Percentiles rank a stretch among this genome's conserved stretches.
These are phyloP conservation scores for Melinopterus prodromus DNA, from an alignment of 2,888 invertebrate genomes.

Conservation along the genomic window DNA sequence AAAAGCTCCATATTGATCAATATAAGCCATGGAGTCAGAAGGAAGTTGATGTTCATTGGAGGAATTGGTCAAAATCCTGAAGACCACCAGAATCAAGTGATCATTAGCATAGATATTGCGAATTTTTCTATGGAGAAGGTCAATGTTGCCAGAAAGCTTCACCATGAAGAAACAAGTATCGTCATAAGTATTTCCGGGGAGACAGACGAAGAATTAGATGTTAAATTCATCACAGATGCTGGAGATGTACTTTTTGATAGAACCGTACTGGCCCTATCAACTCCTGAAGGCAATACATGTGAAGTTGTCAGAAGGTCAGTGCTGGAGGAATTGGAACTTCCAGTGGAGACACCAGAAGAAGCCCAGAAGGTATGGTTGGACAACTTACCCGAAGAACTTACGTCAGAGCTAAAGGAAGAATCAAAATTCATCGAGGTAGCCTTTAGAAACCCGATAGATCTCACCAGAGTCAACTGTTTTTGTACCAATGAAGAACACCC, in stretches of 20 bases:
- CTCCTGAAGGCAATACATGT: not conserved
- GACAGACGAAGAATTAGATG: not conserved
- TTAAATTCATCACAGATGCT: not conserved
- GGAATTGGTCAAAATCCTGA: no score
- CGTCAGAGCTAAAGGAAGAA: not conserved
- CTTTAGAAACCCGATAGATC: not conserved
- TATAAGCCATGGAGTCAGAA: no score
- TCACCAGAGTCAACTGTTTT: not conserved
- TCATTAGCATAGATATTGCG: no score
- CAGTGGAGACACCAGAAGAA: not conserved
- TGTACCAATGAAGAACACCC: not conserved
- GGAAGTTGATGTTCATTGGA: no score
- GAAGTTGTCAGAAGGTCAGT: not conserved
- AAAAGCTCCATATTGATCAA: no score
- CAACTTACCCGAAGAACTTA: not conserved
- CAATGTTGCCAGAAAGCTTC: not conserved
- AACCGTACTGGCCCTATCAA: not conserved
- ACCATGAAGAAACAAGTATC: not conserved
- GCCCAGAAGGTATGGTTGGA: not conserved
- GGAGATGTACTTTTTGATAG: not conserved
- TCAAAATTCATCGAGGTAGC: not conserved
- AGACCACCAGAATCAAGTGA: no score
- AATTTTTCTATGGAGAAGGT: no score
- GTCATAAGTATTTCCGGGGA: not conserved
- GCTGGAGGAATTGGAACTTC: not conserved